phyloP scores from a whole-genome alignment of 2,113 vertebrate species.

The Hucho hucho region DNA sequence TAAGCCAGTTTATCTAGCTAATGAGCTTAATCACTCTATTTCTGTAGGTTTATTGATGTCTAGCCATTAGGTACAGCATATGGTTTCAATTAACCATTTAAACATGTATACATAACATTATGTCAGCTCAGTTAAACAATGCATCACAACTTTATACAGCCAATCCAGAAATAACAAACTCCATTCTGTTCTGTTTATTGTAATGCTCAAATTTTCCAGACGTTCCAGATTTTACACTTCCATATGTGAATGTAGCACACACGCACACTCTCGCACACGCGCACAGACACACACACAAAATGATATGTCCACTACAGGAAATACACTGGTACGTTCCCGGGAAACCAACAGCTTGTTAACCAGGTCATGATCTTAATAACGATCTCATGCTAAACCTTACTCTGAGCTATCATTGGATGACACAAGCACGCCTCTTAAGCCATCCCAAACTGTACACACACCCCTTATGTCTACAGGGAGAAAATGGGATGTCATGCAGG shows the following conservation, averaged over 20 bases:
- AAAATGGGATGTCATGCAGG: background rate
- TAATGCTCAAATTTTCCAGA: background rate
- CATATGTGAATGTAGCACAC: too few relatives aligned
- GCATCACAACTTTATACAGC: background rate
- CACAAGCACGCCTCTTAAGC: too few relatives aligned
- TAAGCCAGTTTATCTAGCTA: background rate
- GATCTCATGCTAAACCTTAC: too few relatives aligned
- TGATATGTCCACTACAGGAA: background rate
- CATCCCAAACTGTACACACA: too few relatives aligned
- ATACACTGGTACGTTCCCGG: too few relatives aligned
- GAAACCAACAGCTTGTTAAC: too few relatives aligned
- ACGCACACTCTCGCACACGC: background rate
- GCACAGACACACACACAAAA: slow-evolving; percentile 24
- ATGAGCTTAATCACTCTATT: background rate
- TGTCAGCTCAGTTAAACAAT: background rate
- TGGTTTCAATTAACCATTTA: background rate
- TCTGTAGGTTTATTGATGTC: background rate
- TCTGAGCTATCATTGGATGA: too few relatives aligned
- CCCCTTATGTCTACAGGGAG: too few relatives aligned
- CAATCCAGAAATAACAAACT: background rate
- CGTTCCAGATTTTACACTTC: too few relatives aligned
- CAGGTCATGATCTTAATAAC: too few relatives aligned
- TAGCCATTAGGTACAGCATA: background rate
- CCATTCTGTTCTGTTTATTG: background rate
- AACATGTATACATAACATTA: background rate